Evolutionary conservation across 2,888 invertebrate species (phyloP).

Genomic region (Eupithecia pulchellata): DNA sequence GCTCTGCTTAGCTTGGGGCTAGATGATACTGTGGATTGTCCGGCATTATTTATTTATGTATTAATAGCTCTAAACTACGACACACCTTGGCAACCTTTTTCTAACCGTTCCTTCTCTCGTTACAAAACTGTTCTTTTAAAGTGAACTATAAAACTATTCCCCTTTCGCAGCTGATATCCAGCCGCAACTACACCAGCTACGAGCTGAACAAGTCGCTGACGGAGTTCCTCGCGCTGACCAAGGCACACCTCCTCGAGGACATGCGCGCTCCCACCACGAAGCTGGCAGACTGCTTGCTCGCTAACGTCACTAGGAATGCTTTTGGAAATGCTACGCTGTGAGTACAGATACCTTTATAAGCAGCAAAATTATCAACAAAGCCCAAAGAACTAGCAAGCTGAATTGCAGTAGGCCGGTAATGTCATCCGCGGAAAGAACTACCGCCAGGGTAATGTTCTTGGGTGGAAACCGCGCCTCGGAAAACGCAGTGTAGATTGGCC

Average conservation of each 20-base stretch:
- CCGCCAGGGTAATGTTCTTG: neutral
- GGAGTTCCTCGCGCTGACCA: constrained; percentile 70
- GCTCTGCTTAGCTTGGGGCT: no score
- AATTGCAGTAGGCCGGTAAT: neutral
- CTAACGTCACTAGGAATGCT: constrained; percentile 62
- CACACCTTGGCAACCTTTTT: no score
- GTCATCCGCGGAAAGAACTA: neutral
- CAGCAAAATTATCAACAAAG: neutral
- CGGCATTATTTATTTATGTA: no score
- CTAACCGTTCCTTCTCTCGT: no score
- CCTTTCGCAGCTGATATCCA: constrained; percentile 68
- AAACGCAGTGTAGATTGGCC: neutral
- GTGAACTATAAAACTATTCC: no score
- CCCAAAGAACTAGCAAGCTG: neutral
- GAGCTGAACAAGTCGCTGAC: constrained; percentile 79
- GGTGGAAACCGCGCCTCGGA: neutral
- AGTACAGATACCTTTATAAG: constrained; percentile 42
- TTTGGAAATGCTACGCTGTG: constrained; percentile 74
- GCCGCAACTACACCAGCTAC: constrained; percentile 78
- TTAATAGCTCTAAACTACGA: no score
- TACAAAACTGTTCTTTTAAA: no score
- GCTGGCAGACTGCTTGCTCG: constrained; percentile 65
- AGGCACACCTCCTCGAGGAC: constrained; percentile 70
- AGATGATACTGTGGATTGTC: no score
- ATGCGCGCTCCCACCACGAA: constrained; percentile 58